Base-by-base conservation (phyloP, 2,113 vertebrate genomes). In the Cyprinodon brontotheroides region DNA sequence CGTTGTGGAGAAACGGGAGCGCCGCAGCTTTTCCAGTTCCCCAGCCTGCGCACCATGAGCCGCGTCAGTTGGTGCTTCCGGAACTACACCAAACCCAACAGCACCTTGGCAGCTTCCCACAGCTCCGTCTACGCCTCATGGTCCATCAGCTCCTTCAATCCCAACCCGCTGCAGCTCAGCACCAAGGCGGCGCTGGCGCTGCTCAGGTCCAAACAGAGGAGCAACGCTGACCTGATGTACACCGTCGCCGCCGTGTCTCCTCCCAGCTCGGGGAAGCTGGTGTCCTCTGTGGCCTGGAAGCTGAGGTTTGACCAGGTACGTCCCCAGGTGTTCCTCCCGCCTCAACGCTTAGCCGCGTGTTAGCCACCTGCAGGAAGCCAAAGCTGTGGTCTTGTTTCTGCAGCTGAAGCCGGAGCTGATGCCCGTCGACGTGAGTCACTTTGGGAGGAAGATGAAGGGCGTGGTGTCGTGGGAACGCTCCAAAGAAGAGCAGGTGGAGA, bases 61-160 rank as follows among this genome's bases (percentile, higher is more conserved):
- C 95, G 94, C 80, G 96, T 99, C 83, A 99, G 97, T 94, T 99
- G 98, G 98, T 99, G 98, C 93, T 99, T 98, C 92, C 93, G 99
- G 83, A 98, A 96, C 93, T 97, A 98, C 90, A 97, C 96, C 10
- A 98, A 98, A 92, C 97, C 98, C 75, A 98, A 92, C 93, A 96
- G 94, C 45, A 73, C 91, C 80, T 95, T 94, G 74, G 93, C 94
- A 43, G 94, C 68, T 11, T 87, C 94, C 71, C 94, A 93, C 53
- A 94, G 94, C 84, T 99, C 98, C 0, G 96, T 98, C 89, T 99
- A 99, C 95, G 95, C 93, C 80, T 96, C 96, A 3, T 99, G 98
- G 98, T 96, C 95, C 79, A 94, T 98, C 74, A 98, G 97, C 94
- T 96, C 97, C 0, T 97, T 96, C 91, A 97, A 99, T 72, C 98